These are phyloP conservation scores for Lordiphosa mommai DNA, from an alignment of 1,140 invertebrate genomes.

Conservation along the genomic window DNA sequence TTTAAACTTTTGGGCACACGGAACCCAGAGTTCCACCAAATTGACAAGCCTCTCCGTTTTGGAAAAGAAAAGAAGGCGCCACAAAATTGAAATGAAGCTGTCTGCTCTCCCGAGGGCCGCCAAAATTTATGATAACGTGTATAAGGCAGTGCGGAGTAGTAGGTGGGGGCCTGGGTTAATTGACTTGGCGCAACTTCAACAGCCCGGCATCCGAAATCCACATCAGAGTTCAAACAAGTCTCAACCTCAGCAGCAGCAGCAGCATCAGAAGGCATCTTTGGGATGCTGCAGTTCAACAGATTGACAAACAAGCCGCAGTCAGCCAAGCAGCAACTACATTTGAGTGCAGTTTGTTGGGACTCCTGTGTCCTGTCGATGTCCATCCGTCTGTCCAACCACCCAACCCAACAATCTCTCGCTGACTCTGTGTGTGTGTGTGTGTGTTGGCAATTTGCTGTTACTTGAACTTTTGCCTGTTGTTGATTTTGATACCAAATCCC, in stretches of 20 bases:
- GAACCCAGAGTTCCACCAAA: conserved; percentile 12
- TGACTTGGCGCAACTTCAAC: conserved; percentile 41
- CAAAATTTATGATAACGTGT: conserved; percentile 57
- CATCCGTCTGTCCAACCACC: background rate
- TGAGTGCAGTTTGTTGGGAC: conserved; percentile 28
- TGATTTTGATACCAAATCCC: conserved; percentile 37
- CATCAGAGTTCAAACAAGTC: conserved; percentile 2
- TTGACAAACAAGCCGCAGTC: conserved; percentile 74
- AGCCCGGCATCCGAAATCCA: background rate
- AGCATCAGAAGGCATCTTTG: conserved; percentile 46
- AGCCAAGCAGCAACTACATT: conserved; percentile 67
- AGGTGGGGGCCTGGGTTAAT: conserved; percentile 37
- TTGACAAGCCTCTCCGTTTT: conserved; percentile 39
- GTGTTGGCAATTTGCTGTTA: conserved; percentile 40
- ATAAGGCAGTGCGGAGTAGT: background rate
- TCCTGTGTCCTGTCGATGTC: conserved; percentile 4
- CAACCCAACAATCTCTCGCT: background rate
- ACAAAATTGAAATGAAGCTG: conserved; percentile 66
- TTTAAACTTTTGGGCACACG: conserved; percentile 64
- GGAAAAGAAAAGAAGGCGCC: conserved; percentile 5
- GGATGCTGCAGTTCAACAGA: conserved; percentile 59
- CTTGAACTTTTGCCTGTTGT: conserved; percentile 35
- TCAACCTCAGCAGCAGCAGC: conserved; percentile 60
- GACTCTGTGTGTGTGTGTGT: conserved; percentile 23
- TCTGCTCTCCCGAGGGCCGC: conserved; percentile 3